Evolutionary conservation across 2,113 vertebrate genomes (phyloP).

Genomic region (Ceyx cyanopectus): DNA sequence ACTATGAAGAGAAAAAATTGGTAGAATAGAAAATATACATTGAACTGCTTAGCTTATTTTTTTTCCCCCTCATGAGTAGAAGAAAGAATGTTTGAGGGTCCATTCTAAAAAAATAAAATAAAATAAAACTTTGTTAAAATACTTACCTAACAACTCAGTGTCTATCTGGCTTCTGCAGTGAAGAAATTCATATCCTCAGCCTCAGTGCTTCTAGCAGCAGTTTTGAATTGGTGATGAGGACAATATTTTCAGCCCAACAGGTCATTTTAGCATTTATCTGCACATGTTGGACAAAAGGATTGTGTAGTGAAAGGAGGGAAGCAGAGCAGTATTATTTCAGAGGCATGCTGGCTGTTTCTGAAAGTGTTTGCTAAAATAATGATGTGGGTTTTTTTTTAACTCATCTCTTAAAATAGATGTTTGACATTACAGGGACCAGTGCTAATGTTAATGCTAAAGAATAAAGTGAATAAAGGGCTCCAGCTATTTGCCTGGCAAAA

Average conservation of each 20-base stretch:
- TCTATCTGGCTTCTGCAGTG: not conserved
- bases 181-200: not conserved
- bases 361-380: not conserved
- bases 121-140: not conserved
- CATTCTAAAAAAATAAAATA: not conserved
- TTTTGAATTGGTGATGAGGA: not conserved
- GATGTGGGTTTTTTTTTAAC: accelerated
- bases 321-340: not conserved
- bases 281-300: not conserved
- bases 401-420: not conserved
- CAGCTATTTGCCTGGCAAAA: not conserved
- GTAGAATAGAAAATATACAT: not conserved
- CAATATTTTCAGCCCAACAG: not conserved
- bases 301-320: not conserved
- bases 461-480: not conserved
- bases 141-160: not conserved
- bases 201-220: not conserved
- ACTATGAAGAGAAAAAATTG: not conserved
- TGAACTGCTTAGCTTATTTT: not conserved
- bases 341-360: not conserved
- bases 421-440: not conserved
- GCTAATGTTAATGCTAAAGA: not conserved
- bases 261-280: not conserved
- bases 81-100: not conserved
- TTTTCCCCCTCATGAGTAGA: not conserved